These are phyloP conservation scores for Pteruthius melanotis DNA, from an alignment of 2,113 vertebrate species.

Conservation along the genomic window DNA sequence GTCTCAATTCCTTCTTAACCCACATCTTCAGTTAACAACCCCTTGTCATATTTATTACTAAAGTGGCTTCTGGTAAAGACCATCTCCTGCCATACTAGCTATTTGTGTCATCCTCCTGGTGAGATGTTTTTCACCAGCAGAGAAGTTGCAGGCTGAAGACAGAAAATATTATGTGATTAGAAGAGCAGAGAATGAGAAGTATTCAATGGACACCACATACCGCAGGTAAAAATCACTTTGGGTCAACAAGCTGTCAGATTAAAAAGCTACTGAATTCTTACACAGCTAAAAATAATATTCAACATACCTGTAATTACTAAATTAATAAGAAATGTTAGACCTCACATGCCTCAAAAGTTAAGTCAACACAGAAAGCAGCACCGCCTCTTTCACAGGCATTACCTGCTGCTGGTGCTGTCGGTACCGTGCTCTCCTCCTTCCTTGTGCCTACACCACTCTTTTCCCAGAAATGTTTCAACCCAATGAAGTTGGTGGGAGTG, in stretches of 20 bases:
- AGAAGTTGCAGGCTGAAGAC: neutral
- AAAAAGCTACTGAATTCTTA: neutral
- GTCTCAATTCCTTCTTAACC: neutral
- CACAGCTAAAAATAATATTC: neutral
- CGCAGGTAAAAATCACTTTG: neutral
- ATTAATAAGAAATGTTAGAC: neutral
- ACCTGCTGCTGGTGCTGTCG: neutral
- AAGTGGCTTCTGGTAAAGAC: neutral
- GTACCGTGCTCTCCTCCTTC: fast-evolving
- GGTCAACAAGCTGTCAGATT: neutral
- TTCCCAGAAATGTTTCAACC: neutral
- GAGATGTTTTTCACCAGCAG: neutral
- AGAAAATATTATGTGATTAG: neutral
- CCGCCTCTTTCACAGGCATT: neutral
- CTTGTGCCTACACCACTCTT: neutral
- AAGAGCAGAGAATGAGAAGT: neutral
- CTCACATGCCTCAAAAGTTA: neutral
- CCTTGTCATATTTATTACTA: neutral
- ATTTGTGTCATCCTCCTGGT: neutral
- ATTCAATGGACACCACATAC: neutral
- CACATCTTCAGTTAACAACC: neutral
- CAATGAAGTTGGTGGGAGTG: neutral
- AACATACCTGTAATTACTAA: neutral
- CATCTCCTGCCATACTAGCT: neutral
- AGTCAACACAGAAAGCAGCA: neutral